Conservation (phyloP, 1,140 invertebrate species). For the Ctenoplectra terminalis region DNA sequence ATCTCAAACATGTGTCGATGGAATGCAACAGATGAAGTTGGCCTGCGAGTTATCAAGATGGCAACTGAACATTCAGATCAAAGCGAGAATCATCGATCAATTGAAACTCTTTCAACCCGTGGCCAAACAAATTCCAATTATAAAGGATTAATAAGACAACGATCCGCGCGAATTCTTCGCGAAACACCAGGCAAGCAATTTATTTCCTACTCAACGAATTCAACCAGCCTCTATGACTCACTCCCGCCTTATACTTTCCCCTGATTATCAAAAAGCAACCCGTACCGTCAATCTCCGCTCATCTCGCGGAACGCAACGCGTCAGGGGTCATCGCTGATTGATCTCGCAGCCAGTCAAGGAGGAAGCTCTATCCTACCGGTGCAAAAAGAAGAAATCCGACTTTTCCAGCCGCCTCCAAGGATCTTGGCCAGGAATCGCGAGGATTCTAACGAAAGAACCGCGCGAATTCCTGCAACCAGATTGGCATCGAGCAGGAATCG, state of each 20-base stretch:
- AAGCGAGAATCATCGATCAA: no score
- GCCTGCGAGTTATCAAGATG: no score
- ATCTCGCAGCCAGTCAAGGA: constrained; percentile 3
- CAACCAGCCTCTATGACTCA: background rate
- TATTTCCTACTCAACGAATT: background rate
- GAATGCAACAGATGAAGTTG: no score
- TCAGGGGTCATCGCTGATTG: constrained; percentile 27
- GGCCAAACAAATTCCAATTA: no score
- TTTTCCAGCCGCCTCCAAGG: constrained; percentile 1
- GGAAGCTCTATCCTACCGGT: background rate
- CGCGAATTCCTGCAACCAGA: background rate
- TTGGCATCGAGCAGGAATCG: constrained; percentile 21
- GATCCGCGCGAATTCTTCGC: no score
- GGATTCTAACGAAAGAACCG: background rate
- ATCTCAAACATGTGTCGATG: no score
- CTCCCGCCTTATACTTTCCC: background rate
- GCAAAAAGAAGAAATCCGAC: background rate
- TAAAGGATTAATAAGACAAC: no score
- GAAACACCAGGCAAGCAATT: background rate
- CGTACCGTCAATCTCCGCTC: background rate
- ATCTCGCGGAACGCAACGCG: constrained; percentile 13
- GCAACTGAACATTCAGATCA: no score
- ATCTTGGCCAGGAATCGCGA: background rate
- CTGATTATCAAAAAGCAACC: constrained; percentile 12
- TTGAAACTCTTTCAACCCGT: no score